Evolutionary conservation across 2,113 vertebrate genomes (phyloP), one percentile per base, ranked within the genome.

Genomic region (Athene noctua): DNA sequence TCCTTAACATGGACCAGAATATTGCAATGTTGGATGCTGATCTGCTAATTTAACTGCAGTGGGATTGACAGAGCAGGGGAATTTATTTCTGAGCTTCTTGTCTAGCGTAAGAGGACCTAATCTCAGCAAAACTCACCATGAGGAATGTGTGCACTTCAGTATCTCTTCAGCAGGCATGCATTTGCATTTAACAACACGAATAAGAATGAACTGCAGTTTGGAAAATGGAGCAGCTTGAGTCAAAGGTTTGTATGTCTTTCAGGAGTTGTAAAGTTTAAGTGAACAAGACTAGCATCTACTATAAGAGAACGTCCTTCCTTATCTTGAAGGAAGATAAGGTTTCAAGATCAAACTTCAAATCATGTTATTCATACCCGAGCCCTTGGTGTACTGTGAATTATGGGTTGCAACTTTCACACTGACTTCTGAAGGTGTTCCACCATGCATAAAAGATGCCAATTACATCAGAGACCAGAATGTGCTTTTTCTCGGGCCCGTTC

Each of bases 291-390:
- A 13, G 15, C 15, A n/a, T 8, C 46, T 78, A 16, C 62, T 42
- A 7, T 3, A 57, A 20, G 20, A 70, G 16, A 83, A 62, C 2
- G 42, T 52, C 46, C 42, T 81, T 52, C 42, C 32, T 38, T 51
- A 51, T 27, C 62, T 80, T 46, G 17, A 46, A 46, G 44, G 44
- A 46, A 46, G 44, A 18, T 46, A 46, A 46, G 44, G 44, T 46
- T 46, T 46, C 44, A 46, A 46, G 57, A 75, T 62, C 34, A 20
- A 63, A 92, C 67, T 3, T 62, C 51, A 62, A 81, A 66, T 58
- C 3, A 40, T 0, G 0, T 74, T 70, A 36, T 49, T 40, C 63
- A 49, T 16, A 36, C 3, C 4, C 1, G 36, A 54, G 29, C 18
- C 38, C 14, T 27, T 1, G 2, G 16, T 0, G 0, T 10, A 18